Evolutionary conservation across 2,113 vertebrate genomes (phyloP).

Genomic region (Ploceus nigricollis): DNA sequence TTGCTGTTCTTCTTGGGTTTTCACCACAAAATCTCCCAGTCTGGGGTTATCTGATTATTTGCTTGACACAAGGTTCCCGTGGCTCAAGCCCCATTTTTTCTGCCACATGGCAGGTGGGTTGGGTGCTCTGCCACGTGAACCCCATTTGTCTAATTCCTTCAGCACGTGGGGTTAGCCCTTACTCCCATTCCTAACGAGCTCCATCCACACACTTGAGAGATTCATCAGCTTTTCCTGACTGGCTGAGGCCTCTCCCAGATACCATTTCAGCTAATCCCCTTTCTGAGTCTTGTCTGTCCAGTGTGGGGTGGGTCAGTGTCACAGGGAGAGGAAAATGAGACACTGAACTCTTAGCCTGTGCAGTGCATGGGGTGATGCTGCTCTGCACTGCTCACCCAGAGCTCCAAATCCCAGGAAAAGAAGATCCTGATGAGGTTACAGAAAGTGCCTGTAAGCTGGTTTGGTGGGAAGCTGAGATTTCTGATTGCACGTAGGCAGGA

Average conservation of each 20-base stretch:
- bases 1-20: neutral
- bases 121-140: neutral
- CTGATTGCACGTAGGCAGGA: neutral
- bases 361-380: neutral
- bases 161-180: neutral
- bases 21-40: fast-evolving
- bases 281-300: neutral
- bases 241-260: neutral
- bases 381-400: neutral
- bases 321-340: neutral
- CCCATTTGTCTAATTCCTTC: neutral
- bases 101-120: neutral
- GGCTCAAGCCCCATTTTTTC: neutral
- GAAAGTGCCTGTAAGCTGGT: too few species aligned
- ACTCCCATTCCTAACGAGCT: neutral
- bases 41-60: neutral
- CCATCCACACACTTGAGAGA: neutral
- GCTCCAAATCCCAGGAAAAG: neutral
- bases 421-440: neutral
- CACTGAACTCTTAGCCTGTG: neutral
- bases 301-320: neutral
- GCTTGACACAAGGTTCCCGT: neutral
- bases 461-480: neutral
- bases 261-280: neutral
- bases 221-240: neutral